A percentile compares a stretch with the other conserved stretches of the same genome.
Evolutionary conservation across 2,113 vertebrate species (phyloP).

Genomic region (Hyaena hyaena): DNA sequence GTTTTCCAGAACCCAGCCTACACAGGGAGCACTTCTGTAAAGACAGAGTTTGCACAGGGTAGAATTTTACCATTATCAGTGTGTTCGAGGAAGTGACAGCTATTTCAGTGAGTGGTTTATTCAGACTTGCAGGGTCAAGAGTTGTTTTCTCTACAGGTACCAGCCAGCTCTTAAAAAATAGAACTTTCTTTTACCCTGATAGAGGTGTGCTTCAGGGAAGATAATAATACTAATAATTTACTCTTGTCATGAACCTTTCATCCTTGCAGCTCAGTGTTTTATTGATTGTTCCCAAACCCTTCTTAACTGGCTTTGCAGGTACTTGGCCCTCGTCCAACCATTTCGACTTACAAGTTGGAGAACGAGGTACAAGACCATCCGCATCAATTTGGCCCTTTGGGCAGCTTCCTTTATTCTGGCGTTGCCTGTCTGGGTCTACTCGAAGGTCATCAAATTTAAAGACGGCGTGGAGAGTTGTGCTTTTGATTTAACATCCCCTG

Average conservation of each 20-base stretch:
- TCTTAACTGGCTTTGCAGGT: conserved; percentile 77
- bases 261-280: conserved; percentile 69
- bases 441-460: conserved; percentile 86
- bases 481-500: conserved; percentile 84
- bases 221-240: conserved; percentile 79
- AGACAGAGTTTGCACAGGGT: not conserved
- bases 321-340: conserved; percentile 84
- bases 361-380: conserved; percentile 82
- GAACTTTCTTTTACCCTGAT: conserved; percentile 63
- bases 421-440: conserved; percentile 82
- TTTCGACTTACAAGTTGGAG: conserved; percentile 82
- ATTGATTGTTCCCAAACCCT: conserved; percentile 76
- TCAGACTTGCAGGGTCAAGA: conserved; percentile 64
- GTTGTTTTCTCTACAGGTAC: conserved; percentile 70
- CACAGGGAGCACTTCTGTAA: not conserved
- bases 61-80: conserved; percentile 27
- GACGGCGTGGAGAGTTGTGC: conserved; percentile 84
- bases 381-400: conserved; percentile 84
- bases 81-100: conserved; percentile 9
- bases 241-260: conserved; percentile 71
- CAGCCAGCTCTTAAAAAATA: conserved; percentile 58
- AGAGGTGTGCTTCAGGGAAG: conserved; percentile 63
- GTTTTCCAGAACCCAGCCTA: conserved; percentile 6
- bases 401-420: conserved; percentile 80
- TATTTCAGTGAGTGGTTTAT: conserved; percentile 68